A percentile compares a stretch with the other conserved stretches of the same genome.
These are phyloP conservation scores for Brenthis daphne DNA, from an alignment of 2,888 invertebrate species.

Conservation along the genomic window DNA sequence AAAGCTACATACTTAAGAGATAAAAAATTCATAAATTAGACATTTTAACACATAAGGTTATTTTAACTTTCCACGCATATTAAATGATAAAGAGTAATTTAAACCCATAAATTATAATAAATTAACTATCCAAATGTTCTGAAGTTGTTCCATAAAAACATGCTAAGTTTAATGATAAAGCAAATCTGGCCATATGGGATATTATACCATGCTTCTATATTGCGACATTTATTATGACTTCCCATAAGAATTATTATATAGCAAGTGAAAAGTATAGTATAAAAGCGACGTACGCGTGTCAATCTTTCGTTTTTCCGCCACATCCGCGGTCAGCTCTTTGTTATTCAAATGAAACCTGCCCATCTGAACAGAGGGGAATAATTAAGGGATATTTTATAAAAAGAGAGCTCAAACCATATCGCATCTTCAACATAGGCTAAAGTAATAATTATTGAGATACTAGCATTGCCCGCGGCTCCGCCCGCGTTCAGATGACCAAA, in stretches of 20 bases:
- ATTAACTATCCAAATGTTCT: neutral
- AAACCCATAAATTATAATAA: slow-evolving; percentile 1
- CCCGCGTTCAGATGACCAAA: too few relatives aligned
- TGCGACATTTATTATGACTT: neutral
- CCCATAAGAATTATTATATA: slow-evolving; percentile 5
- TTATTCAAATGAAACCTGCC: slow-evolving; percentile 71
- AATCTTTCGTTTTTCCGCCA: slow-evolving; percentile 65
- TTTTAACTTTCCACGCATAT: too few relatives aligned
- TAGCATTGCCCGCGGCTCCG: too few relatives aligned
- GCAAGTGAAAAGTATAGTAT: neutral
- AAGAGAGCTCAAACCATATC: neutral
- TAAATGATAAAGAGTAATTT: too few relatives aligned
- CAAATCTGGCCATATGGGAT: slow-evolving; percentile 10
- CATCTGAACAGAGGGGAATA: slow-evolving; percentile 63
- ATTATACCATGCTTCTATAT: neutral
- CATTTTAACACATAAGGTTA: too few relatives aligned
- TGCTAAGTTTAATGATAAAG: slow-evolving; percentile 17
- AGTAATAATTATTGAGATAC: too few relatives aligned
- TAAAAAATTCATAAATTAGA: too few relatives aligned
- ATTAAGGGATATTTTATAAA: slow-evolving; percentile 59
- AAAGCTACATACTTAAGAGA: too few relatives aligned
- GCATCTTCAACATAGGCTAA: too few relatives aligned
- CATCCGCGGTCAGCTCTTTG: slow-evolving; percentile 55
- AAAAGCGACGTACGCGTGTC: slow-evolving; percentile 51
- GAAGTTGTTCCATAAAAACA: slow-evolving; percentile 11